Conservation (phyloP, 2,888 invertebrate species). For the Chloroclysta siterata region DNA sequence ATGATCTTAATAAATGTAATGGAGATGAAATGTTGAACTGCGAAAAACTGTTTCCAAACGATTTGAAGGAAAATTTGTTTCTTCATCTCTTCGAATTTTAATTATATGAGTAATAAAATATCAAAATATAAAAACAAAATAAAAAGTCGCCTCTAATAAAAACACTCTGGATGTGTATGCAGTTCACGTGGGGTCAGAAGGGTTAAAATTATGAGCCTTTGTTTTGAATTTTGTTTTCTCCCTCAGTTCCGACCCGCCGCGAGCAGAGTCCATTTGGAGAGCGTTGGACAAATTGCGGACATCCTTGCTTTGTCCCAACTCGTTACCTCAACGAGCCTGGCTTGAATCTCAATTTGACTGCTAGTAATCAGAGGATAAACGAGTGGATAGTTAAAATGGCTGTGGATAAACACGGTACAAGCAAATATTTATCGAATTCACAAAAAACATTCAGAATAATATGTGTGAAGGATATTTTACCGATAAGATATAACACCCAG, state of each 20-base stretch:
- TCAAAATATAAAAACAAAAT: no score
- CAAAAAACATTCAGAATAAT: no score
- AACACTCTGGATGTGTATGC: conserved; percentile 51
- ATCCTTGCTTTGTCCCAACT: conserved; percentile 60
- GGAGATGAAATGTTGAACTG: no score
- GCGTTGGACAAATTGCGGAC: conserved; percentile 51
- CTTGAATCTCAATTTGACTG: conserved; percentile 25
- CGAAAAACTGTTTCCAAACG: no score
- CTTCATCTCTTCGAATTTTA: no score
- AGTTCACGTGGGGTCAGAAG: conserved; percentile 62
- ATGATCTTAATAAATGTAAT: no score
- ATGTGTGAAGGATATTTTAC: neutral
- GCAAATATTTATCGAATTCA: neutral
- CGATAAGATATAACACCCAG: no score
- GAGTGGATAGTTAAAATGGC: conserved; percentile 2
- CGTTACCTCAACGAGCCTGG: conserved; percentile 30
- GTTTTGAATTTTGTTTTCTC: conserved; percentile 73
- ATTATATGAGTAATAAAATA: no score
- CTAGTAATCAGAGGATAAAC: conserved; percentile 20
- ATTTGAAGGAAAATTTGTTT: no score
- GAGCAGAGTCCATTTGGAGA: conserved; percentile 59
- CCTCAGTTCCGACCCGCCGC: conserved; percentile 48
- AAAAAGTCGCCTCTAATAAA: neutral
- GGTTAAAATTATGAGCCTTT: conserved; percentile 71
- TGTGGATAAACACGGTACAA: neutral